Base-by-base conservation (phyloP, 2,888 invertebrate genomes). In the Glyphotaelius pellucidus region DNA sequence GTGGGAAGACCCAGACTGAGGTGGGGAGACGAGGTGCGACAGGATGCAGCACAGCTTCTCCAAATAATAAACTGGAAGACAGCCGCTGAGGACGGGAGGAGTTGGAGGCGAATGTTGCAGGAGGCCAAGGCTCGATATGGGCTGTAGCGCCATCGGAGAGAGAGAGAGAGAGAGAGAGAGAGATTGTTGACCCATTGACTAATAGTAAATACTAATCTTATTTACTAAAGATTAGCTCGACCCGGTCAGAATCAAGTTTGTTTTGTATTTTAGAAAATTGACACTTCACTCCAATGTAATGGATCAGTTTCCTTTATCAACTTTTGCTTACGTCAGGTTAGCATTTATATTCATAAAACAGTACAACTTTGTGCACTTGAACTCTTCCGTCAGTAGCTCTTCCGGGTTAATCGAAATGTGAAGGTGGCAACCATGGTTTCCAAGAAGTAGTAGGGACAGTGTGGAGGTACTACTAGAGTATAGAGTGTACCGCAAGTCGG, bases 401-500 rank as follows among this genome's bases (percentile, higher is more conserved):
- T 25, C 67, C 67, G 25, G 67, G 67, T 67, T 9, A 1, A 52
- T 47, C 47, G 52, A 52, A 19, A 67, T 67, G 25, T n/a, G 67
- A n/a, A 67, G 25, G 67, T 67, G 25, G 25, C 67, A 67, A 67
- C 25, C 67, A 67, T 67, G 67, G 67, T 67, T 25, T 67, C n/a
- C 25, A 9, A 67, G 25, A 67, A 67, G 25, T 67, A 67, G 25
- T 25, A 25, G 25, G 67, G n/a, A 67, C 25, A 7, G 25, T n/a
- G 14, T 25, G 32, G 11, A 79, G 42, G 42, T 42, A 42, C 42
- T 42, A 42, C 42, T 12, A 42, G 42, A 42, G 9, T 47, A n/a
- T 19, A 38, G 42, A 35, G 35, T 12, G 67, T 25, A 79, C 35
- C 79, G 67, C 88, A 89, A 79, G 79, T 89, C 88, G 67, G 25